Base-by-base conservation (phyloP, 1,140 invertebrate species). In the Euura lappo region DNA sequence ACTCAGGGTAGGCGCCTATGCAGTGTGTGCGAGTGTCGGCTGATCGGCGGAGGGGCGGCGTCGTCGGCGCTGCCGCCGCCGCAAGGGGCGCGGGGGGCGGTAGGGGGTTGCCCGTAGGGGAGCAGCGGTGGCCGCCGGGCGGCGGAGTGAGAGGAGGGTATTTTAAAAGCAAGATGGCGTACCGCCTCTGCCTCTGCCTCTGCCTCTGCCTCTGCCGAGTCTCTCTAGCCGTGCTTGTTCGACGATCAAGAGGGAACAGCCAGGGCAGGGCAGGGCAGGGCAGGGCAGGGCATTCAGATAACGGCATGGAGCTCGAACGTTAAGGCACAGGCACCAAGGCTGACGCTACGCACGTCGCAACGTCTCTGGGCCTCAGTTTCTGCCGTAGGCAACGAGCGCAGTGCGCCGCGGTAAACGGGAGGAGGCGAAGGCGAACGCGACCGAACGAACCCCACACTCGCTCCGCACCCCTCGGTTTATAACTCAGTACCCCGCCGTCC, bases 301-400 rank as follows among this genome's bases (percentile, higher is more conserved):
- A 60, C 51, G 51, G 51, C 51, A 60, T 60, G 51, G 51, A 60
- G 13, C 51, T 60, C 51, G 51, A 60, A 60, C 51, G 13, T n/a
- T 60, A 60, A 60, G 8, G 10, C 28, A 11, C 13, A 60, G 13
- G 51, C 51, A 60, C 8, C 51, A n/a, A n/a, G 8, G 51, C 13
- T 60, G 28, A n/a, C 51, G 51, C 13, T 60, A 60, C 10, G 51
- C 51, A 60, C 3, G 51, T n/a, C 8, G 51, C 8, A 60, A 60
- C 28, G 28, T 28, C 28, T 28, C 28, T 28, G 28, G 28, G 28
- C 28, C 28, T 28, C 0, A 28, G 28, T 28, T 28, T 28, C 28
- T 28, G 28, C 28, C 28, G 28, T 28, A 28, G 28, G 28, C 28
- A 28, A 28, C 28, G 28, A 28, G 28, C 28, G 28, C 28, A 28